Base-by-base conservation (phyloP, 2,797 vertebrate genomes). In the Orientallactaga sibirica region DNA sequence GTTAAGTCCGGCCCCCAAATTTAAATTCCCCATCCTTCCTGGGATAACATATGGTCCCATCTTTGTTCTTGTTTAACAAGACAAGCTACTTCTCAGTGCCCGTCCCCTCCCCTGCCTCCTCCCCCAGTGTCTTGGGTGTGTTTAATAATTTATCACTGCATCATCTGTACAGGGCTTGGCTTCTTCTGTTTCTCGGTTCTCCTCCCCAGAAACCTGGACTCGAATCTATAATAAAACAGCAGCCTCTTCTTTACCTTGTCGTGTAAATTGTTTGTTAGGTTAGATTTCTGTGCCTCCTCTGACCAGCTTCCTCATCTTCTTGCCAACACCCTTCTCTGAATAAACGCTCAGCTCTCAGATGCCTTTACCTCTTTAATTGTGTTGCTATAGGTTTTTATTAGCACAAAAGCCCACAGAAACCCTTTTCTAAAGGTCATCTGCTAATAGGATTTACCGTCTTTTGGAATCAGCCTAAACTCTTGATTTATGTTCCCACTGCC, bases 381-480 rank as follows among this genome's bases (percentile, higher is more conserved):
- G n/a, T 81, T 94, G 88, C 25, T 77, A 88, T 58, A n/a, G 88
- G 24, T 58, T 93, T 68, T 0, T 0, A 88, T 94, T 48, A 93
- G n/a, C 48, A 92, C 14, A 58, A 89, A 86, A 79, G 24, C n/a
- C 61, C 48, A 2, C 4, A 29, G 77, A 82, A 93, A 90, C 1
- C 37, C 27, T 61, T 67, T 41, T 10, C 68, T 82, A 76, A 92
- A 92, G 86, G 43, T 88, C 76, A 81, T 37, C 90, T 74, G 70
- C 76, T 92, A 92, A 95, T 3, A 93, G 79, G n/a, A 90, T 84
- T 86, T 91, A 67, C 27, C 27, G 68, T 77, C 37, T 67, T 81
- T 92, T 52, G 55, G 74, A 95, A 76, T 62, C 43, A 29, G 29
- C 25, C 64, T 84, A 77, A 87, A 79, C 15, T 76, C 29, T 18